A percentile compares a stretch with the other conserved stretches of the same genome.
Evolutionary conservation across 2,888 invertebrate species (phyloP).

Genomic region (Drosophila melanosoma): DNA sequence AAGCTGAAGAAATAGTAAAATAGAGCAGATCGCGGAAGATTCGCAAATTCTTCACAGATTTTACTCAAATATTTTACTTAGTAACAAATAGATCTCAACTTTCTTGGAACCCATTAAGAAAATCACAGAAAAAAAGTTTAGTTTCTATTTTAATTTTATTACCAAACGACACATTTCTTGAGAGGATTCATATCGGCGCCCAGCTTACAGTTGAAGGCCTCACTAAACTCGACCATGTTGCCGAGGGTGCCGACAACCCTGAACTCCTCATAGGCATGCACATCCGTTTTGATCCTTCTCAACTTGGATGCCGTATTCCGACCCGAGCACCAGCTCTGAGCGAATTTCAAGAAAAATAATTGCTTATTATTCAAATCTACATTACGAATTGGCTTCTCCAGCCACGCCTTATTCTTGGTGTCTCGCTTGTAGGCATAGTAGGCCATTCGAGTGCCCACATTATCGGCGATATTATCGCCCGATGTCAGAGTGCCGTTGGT

Average conservation of each 20-base stretch:
- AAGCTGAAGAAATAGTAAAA: not conserved
- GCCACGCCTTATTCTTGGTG: conserved; percentile 84
- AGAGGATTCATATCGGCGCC: conserved; percentile 93
- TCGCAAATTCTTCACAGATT: not conserved
- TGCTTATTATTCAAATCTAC: conserved; percentile 94
- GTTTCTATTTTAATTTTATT: conserved; percentile 56
- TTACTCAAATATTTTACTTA: not conserved
- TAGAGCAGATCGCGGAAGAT: not conserved
- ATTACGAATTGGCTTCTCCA: conserved; percentile 90
- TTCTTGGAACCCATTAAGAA: not conserved
- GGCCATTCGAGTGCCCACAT: conserved; percentile 95
- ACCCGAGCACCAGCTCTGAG: conserved; percentile 88
- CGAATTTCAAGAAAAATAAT: conserved; percentile 97
- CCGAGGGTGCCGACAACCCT: conserved; percentile 94
- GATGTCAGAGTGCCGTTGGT: conserved; percentile 82
- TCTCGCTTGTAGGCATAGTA: conserved; percentile 91
- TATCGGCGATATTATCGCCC: conserved; percentile 96
- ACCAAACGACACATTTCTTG: conserved; percentile 96
- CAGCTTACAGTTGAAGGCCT: conserved; percentile 90
- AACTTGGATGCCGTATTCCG: conserved; percentile 68
- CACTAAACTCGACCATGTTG: conserved; percentile 93
- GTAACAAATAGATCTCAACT: not conserved
- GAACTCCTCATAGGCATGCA: conserved; percentile 95
- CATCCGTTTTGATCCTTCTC: conserved; percentile 93
- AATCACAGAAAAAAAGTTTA: not conserved